Percentiles rank a stretch among this genome's conserved stretches.
Evolutionary conservation across 2,113 vertebrate genomes (phyloP).

Genomic region (Ptyas mucosa): DNA sequence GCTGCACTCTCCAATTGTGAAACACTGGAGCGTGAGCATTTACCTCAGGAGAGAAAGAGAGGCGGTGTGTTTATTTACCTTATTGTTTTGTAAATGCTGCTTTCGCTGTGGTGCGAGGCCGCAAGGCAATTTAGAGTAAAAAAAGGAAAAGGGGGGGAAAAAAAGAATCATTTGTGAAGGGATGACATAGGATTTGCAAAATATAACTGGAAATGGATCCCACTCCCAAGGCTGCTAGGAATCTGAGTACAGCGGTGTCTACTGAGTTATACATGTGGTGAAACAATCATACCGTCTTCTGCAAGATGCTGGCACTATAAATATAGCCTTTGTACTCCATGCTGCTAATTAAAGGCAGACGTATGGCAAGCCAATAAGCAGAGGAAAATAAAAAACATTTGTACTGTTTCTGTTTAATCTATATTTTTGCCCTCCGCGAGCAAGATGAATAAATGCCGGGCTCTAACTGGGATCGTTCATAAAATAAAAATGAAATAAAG

Average conservation of each 20-base stretch:
- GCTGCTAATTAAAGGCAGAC: conserved; percentile 85
- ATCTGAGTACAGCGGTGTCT: neutral
- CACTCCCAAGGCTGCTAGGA: neutral
- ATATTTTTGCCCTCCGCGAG: conserved; percentile 68
- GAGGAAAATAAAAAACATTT: conserved; percentile 84
- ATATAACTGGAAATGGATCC: neutral
- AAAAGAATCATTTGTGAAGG: neutral
- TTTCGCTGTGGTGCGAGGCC: neutral
- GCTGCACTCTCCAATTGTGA: neutral
- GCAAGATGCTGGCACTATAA: conserved; percentile 49
- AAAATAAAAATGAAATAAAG: conserved; percentile 31
- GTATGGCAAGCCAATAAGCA: conserved; percentile 70
- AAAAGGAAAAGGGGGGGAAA: neutral
- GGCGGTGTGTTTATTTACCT: neutral
- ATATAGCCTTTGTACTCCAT: conserved; percentile 67
- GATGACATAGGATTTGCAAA: neutral
- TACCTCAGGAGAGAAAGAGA: neutral
- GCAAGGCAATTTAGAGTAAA: neutral
- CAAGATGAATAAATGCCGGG: conserved; percentile 72
- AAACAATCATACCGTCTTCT: neutral
- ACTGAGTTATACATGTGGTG: neutral
- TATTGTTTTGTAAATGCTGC: neutral
- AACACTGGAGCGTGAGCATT: neutral
- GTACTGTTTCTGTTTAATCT: conserved; percentile 78
- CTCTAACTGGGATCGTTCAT: conserved; percentile 39